These are phyloP conservation scores for Atractosteus spatula DNA, from an alignment of 2,113 vertebrate genomes.

Conservation along the genomic window DNA sequence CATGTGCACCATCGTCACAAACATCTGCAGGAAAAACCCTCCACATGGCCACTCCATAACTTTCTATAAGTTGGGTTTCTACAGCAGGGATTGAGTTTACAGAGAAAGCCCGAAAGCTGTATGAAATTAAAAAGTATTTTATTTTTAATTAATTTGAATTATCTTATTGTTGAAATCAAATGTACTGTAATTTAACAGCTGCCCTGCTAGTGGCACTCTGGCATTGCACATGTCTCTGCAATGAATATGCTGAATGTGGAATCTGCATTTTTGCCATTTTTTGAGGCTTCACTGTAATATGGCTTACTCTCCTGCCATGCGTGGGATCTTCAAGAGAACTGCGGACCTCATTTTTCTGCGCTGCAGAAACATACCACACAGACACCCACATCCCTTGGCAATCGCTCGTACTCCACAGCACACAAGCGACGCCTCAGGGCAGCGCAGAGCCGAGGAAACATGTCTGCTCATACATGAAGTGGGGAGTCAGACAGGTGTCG, in stretches of 20 bases:
- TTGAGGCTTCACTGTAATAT: not conserved
- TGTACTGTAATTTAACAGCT: not conserved
- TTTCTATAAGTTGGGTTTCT: not conserved
- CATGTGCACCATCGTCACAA: too few relatives aligned
- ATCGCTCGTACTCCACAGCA: too few relatives aligned
- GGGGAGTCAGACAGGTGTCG: too few relatives aligned
- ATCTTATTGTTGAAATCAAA: too few relatives aligned
- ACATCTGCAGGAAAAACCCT: too few relatives aligned
- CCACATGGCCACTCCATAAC: not conserved
- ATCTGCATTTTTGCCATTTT: not conserved
- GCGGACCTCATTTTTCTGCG: not conserved
- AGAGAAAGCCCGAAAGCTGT: not conserved
- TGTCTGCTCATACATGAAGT: too few relatives aligned
- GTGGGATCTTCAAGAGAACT: not conserved
- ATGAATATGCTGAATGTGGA: not conserved
- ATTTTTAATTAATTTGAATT: too few relatives aligned
- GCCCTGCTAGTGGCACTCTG: not conserved
- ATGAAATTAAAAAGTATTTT: too few relatives aligned
- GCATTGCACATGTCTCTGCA: not conserved
- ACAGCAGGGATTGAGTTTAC: not conserved
- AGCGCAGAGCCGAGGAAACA: too few relatives aligned
- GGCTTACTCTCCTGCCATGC: not conserved
- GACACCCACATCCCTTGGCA: constrained; percentile 5
- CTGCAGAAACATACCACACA: not conserved
- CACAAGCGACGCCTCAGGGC: not conserved